Evolutionary conservation across 2,797 vertebrate genomes (phyloP).

Genomic region (Myripristis murdjan): DNA sequence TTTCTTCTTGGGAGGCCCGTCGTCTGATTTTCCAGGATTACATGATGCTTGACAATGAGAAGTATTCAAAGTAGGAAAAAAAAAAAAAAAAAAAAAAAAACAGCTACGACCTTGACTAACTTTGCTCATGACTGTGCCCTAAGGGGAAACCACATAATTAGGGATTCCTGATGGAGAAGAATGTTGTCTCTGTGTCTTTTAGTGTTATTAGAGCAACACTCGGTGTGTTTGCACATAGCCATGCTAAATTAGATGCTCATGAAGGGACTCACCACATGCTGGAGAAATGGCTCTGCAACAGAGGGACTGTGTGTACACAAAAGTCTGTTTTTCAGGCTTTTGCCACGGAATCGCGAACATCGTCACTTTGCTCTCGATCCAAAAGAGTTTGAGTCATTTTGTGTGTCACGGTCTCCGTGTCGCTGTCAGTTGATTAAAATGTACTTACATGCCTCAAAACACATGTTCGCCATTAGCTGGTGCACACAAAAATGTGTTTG

Average conservation of each 20-base stretch:
- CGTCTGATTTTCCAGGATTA: slow-evolving; percentile 27
- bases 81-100: slow-evolving; percentile 8
- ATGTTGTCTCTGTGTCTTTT: slow-evolving; percentile 29
- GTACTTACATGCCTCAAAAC: slow-evolving; percentile 16
- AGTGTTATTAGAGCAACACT: slow-evolving; percentile 28
- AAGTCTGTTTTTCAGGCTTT: slow-evolving; percentile 32
- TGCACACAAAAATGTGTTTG: slow-evolving; percentile 17
- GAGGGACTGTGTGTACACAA: slow-evolving; percentile 29
- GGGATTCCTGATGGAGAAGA: slow-evolving; percentile 20
- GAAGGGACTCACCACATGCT: slow-evolving; percentile 43
- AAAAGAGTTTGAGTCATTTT: slow-evolving; percentile 36
- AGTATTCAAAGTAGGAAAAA: slow-evolving; percentile 11
- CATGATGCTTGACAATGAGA: slow-evolving; percentile 45
- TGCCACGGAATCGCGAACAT: slow-evolving; percentile 20
- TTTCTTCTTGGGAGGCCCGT: slow-evolving; percentile 32
- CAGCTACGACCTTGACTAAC: slow-evolving; percentile 30
- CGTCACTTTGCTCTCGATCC: slow-evolving; percentile 23
- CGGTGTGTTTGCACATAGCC: slow-evolving; percentile 38
- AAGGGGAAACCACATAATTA: slow-evolving; percentile 15
- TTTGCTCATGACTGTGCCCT: slow-evolving; percentile 14
- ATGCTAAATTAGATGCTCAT: slow-evolving; percentile 52
- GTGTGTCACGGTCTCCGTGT: slow-evolving; percentile 21
- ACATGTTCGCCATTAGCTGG: slow-evolving; percentile 35
- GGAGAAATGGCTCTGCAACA: slow-evolving; percentile 27
- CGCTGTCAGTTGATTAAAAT: slow-evolving; percentile 42